These are phyloP conservation scores for Helarctos malayanus DNA, from an alignment of 2,797 vertebrate genomes.

Conservation along the genomic window DNA sequence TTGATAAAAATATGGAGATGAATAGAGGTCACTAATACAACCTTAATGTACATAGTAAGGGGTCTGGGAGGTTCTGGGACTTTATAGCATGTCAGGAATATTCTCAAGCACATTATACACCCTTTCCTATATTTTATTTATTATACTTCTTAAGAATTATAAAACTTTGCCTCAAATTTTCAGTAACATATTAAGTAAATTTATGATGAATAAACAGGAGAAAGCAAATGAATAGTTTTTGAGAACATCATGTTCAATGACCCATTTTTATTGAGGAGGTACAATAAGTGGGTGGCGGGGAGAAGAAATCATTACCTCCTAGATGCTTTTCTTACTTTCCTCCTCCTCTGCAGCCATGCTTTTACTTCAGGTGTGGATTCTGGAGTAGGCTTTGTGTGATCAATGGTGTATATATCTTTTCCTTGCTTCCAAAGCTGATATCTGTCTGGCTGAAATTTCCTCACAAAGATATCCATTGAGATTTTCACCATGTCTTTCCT, in stretches of 20 bases:
- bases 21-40: neutral
- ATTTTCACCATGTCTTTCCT: constrained; percentile 99
- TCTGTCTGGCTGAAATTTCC: constrained; percentile 97
- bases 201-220: constrained; percentile 27
- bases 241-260: neutral
- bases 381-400: constrained; percentile 95
- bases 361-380: constrained; percentile 95
- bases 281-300: neutral
- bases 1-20: constrained; percentile 19
- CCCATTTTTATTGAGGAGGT: neutral
- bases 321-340: constrained; percentile 88
- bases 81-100: constrained; percentile 2
- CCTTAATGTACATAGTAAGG: neutral
- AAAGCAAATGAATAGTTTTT: neutral
- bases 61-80: neutral
- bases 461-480: constrained; percentile 99
- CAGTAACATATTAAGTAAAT: constrained; percentile 58
- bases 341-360: constrained; percentile 94
- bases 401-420: constrained; percentile 94
- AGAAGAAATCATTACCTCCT: constrained; percentile 89
- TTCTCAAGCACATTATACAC: constrained; percentile 13
- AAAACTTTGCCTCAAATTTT: constrained; percentile 22
- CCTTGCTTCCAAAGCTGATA: constrained; percentile 97
- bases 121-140: constrained; percentile 44
- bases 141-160: constrained; percentile 50